Evolutionary conservation across 2,797 vertebrate genomes (phyloP), one percentile per base, ranked within the genome.

Genomic region (Emydoidea blandingii): DNA sequence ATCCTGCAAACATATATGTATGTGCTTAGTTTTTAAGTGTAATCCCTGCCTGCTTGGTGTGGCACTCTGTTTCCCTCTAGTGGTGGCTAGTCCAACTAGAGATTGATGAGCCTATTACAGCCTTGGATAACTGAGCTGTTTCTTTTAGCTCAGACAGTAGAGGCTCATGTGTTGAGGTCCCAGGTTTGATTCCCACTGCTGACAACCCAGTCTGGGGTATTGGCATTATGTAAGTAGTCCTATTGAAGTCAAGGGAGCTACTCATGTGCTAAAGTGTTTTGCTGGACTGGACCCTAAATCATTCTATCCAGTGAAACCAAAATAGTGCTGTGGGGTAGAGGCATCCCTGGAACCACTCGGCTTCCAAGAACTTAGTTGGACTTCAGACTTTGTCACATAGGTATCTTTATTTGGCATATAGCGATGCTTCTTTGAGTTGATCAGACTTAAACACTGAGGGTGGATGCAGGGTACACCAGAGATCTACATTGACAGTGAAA

Each of bases 331-430:
- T 79, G 82, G 41, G 3, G 4, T 81, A 79, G 78, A 82, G 53
- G 44, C 14, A 19, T 41, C n/a, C 25, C 25, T 0, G 0, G 53
- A 83, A 0, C 86, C 34, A n/a, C 16, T n/a, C 8, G 4, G 16
- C 62, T 68, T 37, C 62, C 62, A n/a, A 37, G 62, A 68, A 68
- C 62, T 21, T n/a, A 68, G 8, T 68, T 19, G n/a, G 62, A 68
- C 34, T 65, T 65, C 8, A 65, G 62, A 65, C 34, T 62, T 59
- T 59, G 12, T 59, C 57, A 14, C 57, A 12, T 59, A 59, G 5
- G 29, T 59, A 59, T 59, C 57, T 14, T 31, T 59, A 59, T 59
- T 31, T 59, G 12, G 57, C 57, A 59, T 14, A 14, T 1, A 59
- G 29, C 27, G 31, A 11, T 59, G 57, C 27, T 59, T 12, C 57